Conservation (phyloP, 2,797 vertebrate genomes). For the Manis crassicaudata region DNA sequence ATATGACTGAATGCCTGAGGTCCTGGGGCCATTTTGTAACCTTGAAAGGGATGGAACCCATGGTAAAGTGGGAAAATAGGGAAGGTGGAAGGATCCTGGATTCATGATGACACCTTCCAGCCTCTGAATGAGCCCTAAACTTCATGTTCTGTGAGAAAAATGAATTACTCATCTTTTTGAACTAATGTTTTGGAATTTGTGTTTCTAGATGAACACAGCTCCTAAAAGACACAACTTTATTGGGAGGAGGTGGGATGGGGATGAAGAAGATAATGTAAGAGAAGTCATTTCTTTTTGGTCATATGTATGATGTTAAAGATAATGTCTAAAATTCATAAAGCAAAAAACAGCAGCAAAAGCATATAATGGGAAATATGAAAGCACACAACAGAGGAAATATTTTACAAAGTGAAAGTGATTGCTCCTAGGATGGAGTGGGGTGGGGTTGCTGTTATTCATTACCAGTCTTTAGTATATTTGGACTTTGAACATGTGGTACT, state of each 20-base stretch:
- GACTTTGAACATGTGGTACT: slow-evolving; percentile 28
- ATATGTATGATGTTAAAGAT: slow-evolving; percentile 22
- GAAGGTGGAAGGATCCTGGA: neutral
- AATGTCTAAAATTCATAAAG: slow-evolving; percentile 36
- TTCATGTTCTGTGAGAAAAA: slow-evolving; percentile 9
- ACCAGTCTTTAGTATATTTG: slow-evolving; percentile 22
- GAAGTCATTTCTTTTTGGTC: slow-evolving; percentile 4
- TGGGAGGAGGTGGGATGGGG: neutral
- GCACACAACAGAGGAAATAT: slow-evolving; percentile 37
- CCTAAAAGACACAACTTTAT: neutral
- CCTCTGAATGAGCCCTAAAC: neutral
- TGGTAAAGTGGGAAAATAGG: neutral
- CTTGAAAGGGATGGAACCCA: neutral
- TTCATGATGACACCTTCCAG: neutral
- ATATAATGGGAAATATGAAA: slow-evolving; percentile 33
- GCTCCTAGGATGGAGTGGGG: neutral
- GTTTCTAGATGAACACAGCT: neutral
- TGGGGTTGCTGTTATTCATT: slow-evolving; percentile 29
- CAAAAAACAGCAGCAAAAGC: slow-evolving; percentile 38
- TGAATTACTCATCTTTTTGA: neutral
- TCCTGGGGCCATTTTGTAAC: neutral
- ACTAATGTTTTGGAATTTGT: neutral
- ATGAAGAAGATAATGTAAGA: neutral
- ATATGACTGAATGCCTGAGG: neutral
- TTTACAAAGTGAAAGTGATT: slow-evolving; percentile 53